Evolutionary conservation across 2,888 invertebrate genomes (phyloP), one percentile per base, ranked within the genome.

Genomic region (Sinohyriopsis cumingii): DNA sequence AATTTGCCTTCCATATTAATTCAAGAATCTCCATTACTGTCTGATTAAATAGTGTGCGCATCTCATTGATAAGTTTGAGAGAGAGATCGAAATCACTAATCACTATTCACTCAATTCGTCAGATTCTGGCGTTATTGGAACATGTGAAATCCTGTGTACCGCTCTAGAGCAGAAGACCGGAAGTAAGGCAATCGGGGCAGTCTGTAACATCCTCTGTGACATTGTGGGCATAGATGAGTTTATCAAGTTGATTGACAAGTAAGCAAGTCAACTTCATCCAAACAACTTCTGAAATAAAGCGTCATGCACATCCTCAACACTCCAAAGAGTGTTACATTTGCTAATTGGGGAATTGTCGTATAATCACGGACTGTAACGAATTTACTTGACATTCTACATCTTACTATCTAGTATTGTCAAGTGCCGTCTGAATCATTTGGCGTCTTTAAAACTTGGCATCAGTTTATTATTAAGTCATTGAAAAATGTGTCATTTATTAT

Each of bases 161-260:
- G 67, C 69, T 33, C 65, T 87, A 15, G 85, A 72, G 9, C 65
- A 84, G 65, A 82, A 83, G 64, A 84, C 82, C 6, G 81, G 83
- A 68, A 84, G 80, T 60, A 67, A 82, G 67, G 76, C 79, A 19
- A 64, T 84, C 7, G 86, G 82, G 12, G 78, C 65, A 24, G 80
- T 83, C 15, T 87, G 87, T 67, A 69, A 76, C 66, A 55, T 87
- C 24, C 73, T 84, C n/a, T 86, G 87, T 75, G 86, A 86, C 61
- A 68, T 82, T 57, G 85, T 70, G 15, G 87, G 87, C 24, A 70
- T 85, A 9, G 78, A 84, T 18, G 85, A 84, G 69, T 87, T 87
- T 65, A 68, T 83, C 65, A 85, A 85, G 45, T 69, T 84, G 20
- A 77, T 87, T 55, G 69, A 84, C 64, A 81, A 84, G 84, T 84